Evolutionary conservation across 2,888 invertebrate genomes (phyloP), one percentile per base, ranked within the genome.

Genomic region (Lithophane socia): DNA sequence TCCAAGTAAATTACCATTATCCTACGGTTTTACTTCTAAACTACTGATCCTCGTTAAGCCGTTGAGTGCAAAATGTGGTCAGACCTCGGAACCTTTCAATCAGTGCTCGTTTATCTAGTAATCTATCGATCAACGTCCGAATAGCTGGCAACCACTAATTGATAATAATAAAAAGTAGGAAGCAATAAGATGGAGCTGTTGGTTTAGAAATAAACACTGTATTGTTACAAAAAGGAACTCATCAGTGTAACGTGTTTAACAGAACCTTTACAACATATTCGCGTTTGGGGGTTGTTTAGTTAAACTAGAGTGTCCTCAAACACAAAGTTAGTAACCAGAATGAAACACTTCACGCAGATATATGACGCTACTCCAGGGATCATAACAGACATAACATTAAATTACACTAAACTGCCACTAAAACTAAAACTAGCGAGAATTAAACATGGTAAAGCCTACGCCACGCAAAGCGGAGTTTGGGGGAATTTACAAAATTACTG

Each of bases 1-100:
- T 64, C 63, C 58, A 71, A 84, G 66, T 82, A 70, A 77, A 82
- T 78, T 82, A 61, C 54, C 64, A 79, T 71, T 78, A 73, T 78
- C 61, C 70, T 42, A 64, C 64, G 42, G 73, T 78, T 79, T 79
- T 69, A 71, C 77, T 79, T 80, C 68, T 60, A 71, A 85, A 82
- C 80, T 82, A 82, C 65, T 73, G 77, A 86, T 86, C 78, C 85
- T 82, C 77, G 82, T 84, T 85, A 83, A 82, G 82, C 78, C 79
- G 79, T 82, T 85, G 85, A 87, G 86, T 88, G 88, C 84, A 86
- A 88, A 87, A 86, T 87, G 85, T 86, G 83, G 88, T 87, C 85
- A 83, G 87, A 80, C 73, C 86, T 83, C 84, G 85, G 78, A 84
- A 76, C 87, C 87, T 87, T 86, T 87, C 87, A 86, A 88, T 87